Base-by-base conservation (phyloP, 2,888 invertebrate species). In the Ormyrus rosae region DNA sequence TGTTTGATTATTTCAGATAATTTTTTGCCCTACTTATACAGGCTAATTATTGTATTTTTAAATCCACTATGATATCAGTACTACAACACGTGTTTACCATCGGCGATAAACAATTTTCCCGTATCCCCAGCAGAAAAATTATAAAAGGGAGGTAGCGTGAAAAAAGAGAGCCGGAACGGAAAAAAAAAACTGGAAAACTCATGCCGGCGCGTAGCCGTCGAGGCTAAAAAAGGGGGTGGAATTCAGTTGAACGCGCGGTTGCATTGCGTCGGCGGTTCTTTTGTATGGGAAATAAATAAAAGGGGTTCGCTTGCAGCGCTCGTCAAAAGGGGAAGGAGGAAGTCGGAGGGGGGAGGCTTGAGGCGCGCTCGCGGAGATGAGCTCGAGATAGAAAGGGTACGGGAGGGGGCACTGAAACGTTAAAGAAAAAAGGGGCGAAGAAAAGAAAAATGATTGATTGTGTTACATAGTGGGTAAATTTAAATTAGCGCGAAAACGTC, bases 251-350 rank as follows among this genome's bases (percentile, higher is more conserved):
- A 64, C 64, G 63, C 73, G 61, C 19, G 51, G 51, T 67, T 13
- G 19, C 34, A 9, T 53, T 19, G 63, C 45, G 56, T 56, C 69
- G 46, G n/a, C 10, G 51, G 46, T 51, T 46, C 68, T 19, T 75
- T 75, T 75, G 75, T 75, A 75, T 75, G 61, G 61, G 70, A 78
- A 78, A 70, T 75, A 79, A 79, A 79, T 78, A 79, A 81, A 81
- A 46, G 19, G 70, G 76, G 53, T 61, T 55, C 64, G 61, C 5
- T 8, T 34, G 19, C 19, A 19, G 2, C 19, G 19, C 19, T 19
- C 19, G 19, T 19, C 19, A 19, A 19, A 19, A 19, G 19, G 19
- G 19, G 19, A 19, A 19, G 19, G 19, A 19, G 19, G 2, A 1
- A 19, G 19, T 19, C 19, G 19, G 19, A 19, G 19, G 19, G 19